These are phyloP conservation scores for Lottia gigantea DNA, from an alignment of 2,888 invertebrate genomes.

Conservation along the genomic window DNA sequence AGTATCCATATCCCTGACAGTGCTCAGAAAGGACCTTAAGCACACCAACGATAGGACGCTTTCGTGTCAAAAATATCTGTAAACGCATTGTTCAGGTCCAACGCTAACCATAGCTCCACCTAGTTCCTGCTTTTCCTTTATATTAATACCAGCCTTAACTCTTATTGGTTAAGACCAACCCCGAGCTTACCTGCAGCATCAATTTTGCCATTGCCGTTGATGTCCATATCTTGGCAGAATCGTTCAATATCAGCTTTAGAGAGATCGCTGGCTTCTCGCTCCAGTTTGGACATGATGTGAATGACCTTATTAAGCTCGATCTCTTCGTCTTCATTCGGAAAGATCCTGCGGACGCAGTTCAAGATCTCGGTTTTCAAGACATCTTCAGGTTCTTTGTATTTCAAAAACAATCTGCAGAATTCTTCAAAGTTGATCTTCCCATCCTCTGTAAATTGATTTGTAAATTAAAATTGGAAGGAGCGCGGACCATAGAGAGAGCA, in stretches of 20 bases:
- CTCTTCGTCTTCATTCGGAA: constrained; percentile 7
- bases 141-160: too few species aligned
- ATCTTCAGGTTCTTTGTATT: constrained; percentile 17
- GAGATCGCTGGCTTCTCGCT: constrained; percentile 6
- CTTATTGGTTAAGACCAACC: too few species aligned
- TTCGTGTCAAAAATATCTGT: too few species aligned
- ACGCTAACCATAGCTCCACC: too few species aligned
- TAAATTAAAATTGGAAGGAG: not conserved
- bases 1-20: too few species aligned
- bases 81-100: too few species aligned
- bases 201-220: not conserved
- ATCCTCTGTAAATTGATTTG: constrained; percentile 23
- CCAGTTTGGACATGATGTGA: not conserved
- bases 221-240: not conserved
- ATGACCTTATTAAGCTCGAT: constrained; percentile 17
- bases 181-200: not conserved
- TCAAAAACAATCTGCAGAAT: constrained; percentile 23
- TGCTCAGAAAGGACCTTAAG: too few species aligned
- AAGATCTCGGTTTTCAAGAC: constrained; percentile 17
- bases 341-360: constrained; percentile 16
- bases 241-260: not conserved
- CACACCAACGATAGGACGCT: too few species aligned
- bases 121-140: too few species aligned
- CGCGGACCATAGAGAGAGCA: too few species aligned
- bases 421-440: constrained; percentile 20